These are phyloP conservation scores for Hydroisotoma schaefferi DNA, from an alignment of 2,888 invertebrate genomes.

Conservation along the genomic window DNA sequence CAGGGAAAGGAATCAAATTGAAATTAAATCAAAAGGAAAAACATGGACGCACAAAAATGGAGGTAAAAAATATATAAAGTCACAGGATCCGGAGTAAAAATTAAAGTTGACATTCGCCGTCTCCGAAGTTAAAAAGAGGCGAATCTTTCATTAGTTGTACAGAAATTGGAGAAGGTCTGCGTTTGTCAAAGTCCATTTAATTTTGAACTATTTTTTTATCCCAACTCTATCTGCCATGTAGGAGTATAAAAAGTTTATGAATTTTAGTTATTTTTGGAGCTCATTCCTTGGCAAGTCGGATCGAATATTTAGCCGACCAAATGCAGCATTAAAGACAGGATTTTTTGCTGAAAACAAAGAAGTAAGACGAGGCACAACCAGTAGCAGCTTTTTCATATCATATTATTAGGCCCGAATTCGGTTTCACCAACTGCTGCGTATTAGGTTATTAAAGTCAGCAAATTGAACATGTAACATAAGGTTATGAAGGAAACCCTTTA, in stretches of 20 bases:
- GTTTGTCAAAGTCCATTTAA: neutral
- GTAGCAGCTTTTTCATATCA: neutral
- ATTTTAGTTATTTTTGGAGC: neutral
- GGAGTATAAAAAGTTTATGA: neutral
- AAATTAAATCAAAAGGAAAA: no score
- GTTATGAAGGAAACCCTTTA: no score
- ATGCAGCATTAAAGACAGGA: no score
- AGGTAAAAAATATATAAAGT: no score
- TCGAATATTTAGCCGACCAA: no score
- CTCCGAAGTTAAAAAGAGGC: neutral
- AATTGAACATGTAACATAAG: no score
- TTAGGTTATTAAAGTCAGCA: no score
- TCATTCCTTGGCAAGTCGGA: no score
- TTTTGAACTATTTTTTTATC: neutral
- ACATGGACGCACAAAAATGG: no score
- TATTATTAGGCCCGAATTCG: neutral
- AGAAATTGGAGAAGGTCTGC: conserved; percentile 1
- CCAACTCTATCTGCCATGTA: neutral
- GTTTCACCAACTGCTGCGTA: neutral
- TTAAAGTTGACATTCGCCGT: neutral
- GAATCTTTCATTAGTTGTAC: neutral
- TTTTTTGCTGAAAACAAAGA: no score
- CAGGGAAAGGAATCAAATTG: no score
- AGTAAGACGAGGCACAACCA: neutral
- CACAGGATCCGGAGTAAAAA: no score